A percentile compares a stretch with the other conserved stretches of the same genome.
phyloP scores from a whole-genome alignment of 2,888 invertebrate species.

The Nowickia ferox region DNA sequence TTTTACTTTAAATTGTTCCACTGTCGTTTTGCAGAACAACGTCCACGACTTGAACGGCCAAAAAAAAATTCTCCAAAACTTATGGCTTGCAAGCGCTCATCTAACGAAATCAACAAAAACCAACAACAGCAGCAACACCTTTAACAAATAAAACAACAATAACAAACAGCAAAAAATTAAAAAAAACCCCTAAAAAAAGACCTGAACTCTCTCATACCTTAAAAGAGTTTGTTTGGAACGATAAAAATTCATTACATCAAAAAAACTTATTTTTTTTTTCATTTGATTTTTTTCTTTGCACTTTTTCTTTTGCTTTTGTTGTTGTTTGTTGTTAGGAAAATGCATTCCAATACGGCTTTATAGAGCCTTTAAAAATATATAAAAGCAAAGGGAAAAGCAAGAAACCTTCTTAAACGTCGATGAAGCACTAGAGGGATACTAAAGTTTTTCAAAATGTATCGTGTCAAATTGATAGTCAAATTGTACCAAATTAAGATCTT shows the following conservation, averaged over 20 bases:
- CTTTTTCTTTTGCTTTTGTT: constrained; percentile 23
- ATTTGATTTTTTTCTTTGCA: constrained; percentile 24
- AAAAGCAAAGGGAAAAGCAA: not conserved
- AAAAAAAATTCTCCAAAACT: constrained; percentile 28
- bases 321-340: constrained; percentile 48
- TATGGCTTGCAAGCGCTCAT: not conserved
- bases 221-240: constrained; percentile 25
- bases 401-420: constrained; percentile 31
- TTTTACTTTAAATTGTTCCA: constrained; percentile 12
- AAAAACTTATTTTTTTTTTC: constrained; percentile 9
- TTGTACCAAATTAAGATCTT: no score
- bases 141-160: constrained; percentile 40
- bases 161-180: constrained; percentile 29
- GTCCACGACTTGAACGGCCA: not conserved
- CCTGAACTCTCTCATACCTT: constrained; percentile 30
- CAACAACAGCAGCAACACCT: constrained; percentile 43
- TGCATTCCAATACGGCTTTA: constrained; percentile 32
- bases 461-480: no score
- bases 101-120: constrained; percentile 37
- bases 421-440: no score
- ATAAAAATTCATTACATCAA: constrained; percentile 63
- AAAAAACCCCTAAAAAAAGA: not conserved
- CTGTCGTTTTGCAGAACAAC: not conserved
- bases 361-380: constrained; percentile 22
- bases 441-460: no score